These are phyloP conservation scores for Propithecus coquereli DNA, from an alignment of 2,113 vertebrate species.

Conservation along the genomic window DNA sequence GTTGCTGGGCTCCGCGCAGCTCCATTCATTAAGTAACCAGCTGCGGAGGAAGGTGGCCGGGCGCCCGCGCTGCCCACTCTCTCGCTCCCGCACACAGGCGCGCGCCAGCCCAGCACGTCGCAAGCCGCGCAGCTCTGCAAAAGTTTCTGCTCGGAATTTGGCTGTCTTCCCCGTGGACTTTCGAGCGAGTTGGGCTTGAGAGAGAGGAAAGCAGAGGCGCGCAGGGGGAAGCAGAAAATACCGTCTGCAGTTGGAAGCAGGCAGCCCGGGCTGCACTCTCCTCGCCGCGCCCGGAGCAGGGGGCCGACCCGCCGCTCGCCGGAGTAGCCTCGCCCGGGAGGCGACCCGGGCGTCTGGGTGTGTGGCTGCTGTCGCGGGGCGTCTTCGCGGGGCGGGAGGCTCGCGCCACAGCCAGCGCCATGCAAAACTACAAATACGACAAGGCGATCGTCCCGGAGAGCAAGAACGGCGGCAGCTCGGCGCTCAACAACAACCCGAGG, in stretches of 20 bases:
- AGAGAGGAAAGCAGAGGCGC: constrained; percentile 34
- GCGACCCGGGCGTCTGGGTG: background rate
- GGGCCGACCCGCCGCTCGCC: constrained; percentile 13
- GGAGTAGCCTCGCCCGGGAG: constrained; percentile 22
- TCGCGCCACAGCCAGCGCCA: constrained; percentile 77
- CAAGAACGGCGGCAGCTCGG: constrained; percentile 94
- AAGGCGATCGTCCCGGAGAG: constrained; percentile 95
- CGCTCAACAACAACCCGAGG: constrained; percentile 90
- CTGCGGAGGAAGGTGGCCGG: constrained; percentile 25
- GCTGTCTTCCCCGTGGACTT: constrained; percentile 58
- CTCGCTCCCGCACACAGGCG: constrained; percentile 16
- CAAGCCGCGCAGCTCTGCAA: background rate
- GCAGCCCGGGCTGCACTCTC: background rate
- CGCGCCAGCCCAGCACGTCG: background rate
- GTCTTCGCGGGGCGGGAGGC: constrained; percentile 25
- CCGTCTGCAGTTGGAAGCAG: background rate
- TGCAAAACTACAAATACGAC: constrained; percentile 98
- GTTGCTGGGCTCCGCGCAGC: constrained; percentile 44
- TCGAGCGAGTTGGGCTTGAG: constrained; percentile 38
- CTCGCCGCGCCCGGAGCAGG: background rate
- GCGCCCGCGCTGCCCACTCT: constrained; percentile 8
- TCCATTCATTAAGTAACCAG: constrained; percentile 73
- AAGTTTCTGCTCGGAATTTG: background rate
- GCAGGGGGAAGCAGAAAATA: background rate
- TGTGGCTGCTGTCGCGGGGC: background rate